Conservation (phyloP, 2,797 vertebrate species). For the Channa striata region DNA sequence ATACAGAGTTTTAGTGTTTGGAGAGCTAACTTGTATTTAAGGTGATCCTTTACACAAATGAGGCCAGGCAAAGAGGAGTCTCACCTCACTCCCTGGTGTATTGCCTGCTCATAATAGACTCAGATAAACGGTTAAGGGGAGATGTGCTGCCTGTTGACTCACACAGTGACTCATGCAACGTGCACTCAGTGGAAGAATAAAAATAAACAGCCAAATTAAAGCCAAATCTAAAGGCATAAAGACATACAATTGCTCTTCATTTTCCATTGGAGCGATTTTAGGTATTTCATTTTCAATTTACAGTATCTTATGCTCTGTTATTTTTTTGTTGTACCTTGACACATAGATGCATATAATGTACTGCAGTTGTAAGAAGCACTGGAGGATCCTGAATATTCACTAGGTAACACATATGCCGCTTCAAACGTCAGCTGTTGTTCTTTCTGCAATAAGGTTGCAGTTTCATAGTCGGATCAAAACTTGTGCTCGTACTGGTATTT, state of each 20-base stretch:
- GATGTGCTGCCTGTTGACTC: conserved; percentile 58
- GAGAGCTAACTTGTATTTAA: conserved; percentile 31
- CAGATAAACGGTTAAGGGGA: conserved; percentile 34
- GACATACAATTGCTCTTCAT: neutral
- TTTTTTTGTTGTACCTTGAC: neutral
- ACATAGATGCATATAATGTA: neutral
- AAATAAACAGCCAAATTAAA: conserved; percentile 36
- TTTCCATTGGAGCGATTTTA: conserved; percentile 4
- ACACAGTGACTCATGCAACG: conserved; percentile 53
- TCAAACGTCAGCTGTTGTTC: neutral
- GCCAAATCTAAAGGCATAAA: neutral
- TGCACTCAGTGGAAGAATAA: conserved; percentile 30
- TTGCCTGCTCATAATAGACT: conserved; percentile 37
- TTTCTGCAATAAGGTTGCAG: neutral
- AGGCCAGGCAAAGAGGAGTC: conserved; percentile 26
- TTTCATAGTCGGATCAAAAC: conserved; percentile 18
- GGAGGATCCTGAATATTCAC: neutral
- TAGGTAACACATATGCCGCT: neutral
- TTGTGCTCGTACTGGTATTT: conserved; percentile 16
- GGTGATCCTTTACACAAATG: conserved; percentile 38
- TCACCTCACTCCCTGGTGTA: conserved; percentile 45
- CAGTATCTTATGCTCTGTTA: neutral
- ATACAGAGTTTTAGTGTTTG: neutral
- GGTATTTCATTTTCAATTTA: neutral
- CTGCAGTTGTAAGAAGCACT: neutral